Conservation (phyloP, 2,113 vertebrate species). For the Dasyornis broadbenti region DNA sequence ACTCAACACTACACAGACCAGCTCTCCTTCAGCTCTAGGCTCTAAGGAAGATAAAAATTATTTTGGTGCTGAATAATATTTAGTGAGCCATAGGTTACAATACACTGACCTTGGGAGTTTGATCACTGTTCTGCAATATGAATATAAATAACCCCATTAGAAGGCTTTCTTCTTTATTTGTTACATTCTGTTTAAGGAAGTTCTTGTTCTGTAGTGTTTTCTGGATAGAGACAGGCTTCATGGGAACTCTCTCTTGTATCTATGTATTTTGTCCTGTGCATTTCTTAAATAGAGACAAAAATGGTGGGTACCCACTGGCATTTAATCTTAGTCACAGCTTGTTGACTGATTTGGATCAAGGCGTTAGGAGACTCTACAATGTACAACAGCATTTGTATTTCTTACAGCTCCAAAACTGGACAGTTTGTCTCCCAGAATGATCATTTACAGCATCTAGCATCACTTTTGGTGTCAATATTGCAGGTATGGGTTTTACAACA, state of each 20-base stretch:
- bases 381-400: neutral
- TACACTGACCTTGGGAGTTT: no score
- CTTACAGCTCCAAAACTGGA: neutral
- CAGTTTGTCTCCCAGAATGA: neutral
- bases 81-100: neutral
- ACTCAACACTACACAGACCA: neutral
- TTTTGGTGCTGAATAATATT: neutral
- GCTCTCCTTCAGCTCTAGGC: neutral
- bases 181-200: neutral
- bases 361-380: neutral
- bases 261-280: neutral
- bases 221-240: neutral
- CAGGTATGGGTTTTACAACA: neutral
- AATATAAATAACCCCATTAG: neutral
- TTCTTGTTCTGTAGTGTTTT: neutral
- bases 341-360: neutral
- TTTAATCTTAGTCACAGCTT: slow-evolving; percentile 25
- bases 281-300: neutral
- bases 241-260: neutral
- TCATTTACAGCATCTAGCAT: neutral
- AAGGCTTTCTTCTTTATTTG: neutral
- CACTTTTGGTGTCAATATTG: neutral
- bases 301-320: neutral
- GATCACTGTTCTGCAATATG: neutral
- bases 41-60: neutral